These are phyloP conservation scores for Hormiphora californensis DNA, from an alignment of 37 sponge, comb jelly and placozoan species.

Conservation along the genomic window DNA sequence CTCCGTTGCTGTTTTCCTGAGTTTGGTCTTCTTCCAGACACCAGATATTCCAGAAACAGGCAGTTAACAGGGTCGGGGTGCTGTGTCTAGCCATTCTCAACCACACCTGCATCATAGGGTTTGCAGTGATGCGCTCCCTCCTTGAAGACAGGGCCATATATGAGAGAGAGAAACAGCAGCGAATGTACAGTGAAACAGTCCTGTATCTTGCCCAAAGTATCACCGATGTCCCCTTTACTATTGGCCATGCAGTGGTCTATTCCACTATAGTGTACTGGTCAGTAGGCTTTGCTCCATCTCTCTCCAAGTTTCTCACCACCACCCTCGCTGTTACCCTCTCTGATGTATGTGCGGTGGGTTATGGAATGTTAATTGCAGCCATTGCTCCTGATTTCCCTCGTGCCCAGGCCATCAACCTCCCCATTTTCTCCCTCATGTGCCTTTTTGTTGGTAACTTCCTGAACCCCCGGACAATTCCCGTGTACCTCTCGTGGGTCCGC, in stretches of 20 bases:
- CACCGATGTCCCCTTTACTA: background rate
- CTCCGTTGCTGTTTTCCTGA: constrained; percentile 3
- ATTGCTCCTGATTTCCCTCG: constrained; percentile 13
- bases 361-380: constrained; percentile 45
- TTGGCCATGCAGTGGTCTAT: background rate
- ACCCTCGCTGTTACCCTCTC: background rate
- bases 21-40: constrained; percentile 34
- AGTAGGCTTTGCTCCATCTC: background rate
- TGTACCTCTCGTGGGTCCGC: background rate
- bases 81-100: constrained; percentile 41
- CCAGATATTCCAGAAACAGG: constrained; percentile 23
- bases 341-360: constrained; percentile 35
- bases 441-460: constrained; percentile 51
- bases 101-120: constrained; percentile 43
- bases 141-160: constrained; percentile 33
- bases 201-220: constrained; percentile 6
- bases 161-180: background rate
- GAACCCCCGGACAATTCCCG: constrained; percentile 20
- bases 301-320: background rate
- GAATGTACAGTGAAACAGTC: background rate
- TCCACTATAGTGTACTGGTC: constrained; percentile 35
- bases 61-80: constrained; percentile 14
- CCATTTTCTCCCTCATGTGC: constrained; percentile 25
- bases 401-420: constrained; percentile 51
- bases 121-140: constrained; percentile 36